Evolutionary conservation across 2,113 vertebrate genomes (phyloP), one percentile per base, ranked within the genome.

Genomic region (Coturnix japonica): DNA sequence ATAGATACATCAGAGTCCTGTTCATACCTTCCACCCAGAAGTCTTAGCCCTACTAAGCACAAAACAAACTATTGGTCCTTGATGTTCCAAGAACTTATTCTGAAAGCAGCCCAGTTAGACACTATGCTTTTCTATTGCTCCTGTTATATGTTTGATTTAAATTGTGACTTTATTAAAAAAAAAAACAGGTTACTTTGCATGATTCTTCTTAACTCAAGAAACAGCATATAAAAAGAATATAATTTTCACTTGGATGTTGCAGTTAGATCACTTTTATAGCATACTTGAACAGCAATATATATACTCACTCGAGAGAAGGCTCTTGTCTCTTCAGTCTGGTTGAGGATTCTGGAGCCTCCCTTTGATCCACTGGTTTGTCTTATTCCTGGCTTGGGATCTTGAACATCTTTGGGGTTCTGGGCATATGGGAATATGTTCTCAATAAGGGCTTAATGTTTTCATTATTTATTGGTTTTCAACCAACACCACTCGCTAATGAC

Each of bases 361-460:
- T 53, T 30, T 53, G 51, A 53, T n/a, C 8, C 15, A 23, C 4
- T 2, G 2, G 6, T 28, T 31, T 56, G 18, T 60, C 49, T 23
- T 17, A 46, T 13, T 20, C 13, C 30, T 73, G 65, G 19, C 16
- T 51, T 2, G 10, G 35, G 8, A 6, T 69, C 25, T 57, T 79
- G 37, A 0, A 13, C 2, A 19, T 78, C 44, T 26, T 53, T 41
- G 16, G 0, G 0, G 14, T 28, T 23, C 35, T 51, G 22, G 33
- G 6, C 20, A n/a, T 35, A 44, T 0, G 0, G 11, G 23, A 13
- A n/a, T 46, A 17, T 64, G 39, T 26, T 72, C 5, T 21, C 35
- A 41, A 7, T 21, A 21, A 60, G 8, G 2, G 12, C 2, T 51
- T 64, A 69, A 46, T 6, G 8, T 43, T 65, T 69, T 51, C 6